These are phyloP conservation scores for Andrena cerasifolii DNA, from an alignment of 1,140 invertebrate species.

Conservation along the genomic window DNA sequence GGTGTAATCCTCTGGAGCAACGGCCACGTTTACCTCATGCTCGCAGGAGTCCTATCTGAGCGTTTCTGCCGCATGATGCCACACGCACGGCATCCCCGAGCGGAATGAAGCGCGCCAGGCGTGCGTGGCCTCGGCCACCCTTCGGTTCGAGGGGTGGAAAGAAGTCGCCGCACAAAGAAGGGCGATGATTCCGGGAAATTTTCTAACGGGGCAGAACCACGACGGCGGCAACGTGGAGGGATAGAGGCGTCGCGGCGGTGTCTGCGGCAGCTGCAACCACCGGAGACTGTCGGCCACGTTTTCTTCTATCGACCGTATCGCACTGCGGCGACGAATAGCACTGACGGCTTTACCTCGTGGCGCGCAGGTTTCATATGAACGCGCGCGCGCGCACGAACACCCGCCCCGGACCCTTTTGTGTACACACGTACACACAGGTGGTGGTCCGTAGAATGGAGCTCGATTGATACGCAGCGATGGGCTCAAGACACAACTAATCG, in stretches of 20 bases:
- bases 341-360: slow-evolving; percentile 65
- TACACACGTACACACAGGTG: slow-evolving; percentile 52
- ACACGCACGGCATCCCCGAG: slow-evolving; percentile 52
- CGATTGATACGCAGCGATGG: background rate
- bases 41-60: background rate
- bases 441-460: slow-evolving; percentile 13
- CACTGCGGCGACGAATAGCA: slow-evolving; percentile 74
- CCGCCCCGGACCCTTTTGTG: slow-evolving; percentile 13
- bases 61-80: slow-evolving; percentile 20
- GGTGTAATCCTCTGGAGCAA: background rate
- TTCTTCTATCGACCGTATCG: slow-evolving; percentile 75
- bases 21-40: slow-evolving; percentile 1
- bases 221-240: slow-evolving; percentile 19
- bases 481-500: too few species aligned
- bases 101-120: slow-evolving; percentile 45
- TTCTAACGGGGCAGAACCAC: background rate
- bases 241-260: slow-evolving; percentile 24
- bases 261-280: slow-evolving; percentile 59
- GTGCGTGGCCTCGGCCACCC: slow-evolving; percentile 17
- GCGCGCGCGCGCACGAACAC: slow-evolving; percentile 21
- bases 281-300: slow-evolving; percentile 50
- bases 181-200: background rate
- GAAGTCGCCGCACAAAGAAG: background rate
- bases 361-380: slow-evolving; percentile 71
- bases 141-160: slow-evolving; percentile 1